Base-by-base conservation (phyloP, 2,888 invertebrate genomes). In the Oxyteleia sp. region DNA sequence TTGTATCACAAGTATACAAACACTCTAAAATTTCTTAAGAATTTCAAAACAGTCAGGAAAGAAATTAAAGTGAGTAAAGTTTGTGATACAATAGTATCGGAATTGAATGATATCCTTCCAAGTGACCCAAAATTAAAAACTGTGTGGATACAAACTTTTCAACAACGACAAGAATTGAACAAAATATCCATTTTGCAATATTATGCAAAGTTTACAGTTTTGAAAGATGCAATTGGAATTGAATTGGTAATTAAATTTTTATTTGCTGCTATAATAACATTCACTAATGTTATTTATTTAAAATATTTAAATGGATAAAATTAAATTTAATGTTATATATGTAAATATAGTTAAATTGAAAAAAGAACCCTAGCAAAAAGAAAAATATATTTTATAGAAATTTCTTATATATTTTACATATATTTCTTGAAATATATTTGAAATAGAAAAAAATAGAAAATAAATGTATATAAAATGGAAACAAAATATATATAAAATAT, bases 1-100 rank as follows among this genome's bases (percentile, higher is more conserved):
- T 8, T 68, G 26, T 68, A 68, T 29, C 5, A 55, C 11, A 68
- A 55, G 13, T 41, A 29, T 55, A n/a, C 41, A 16, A 68, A 68
- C 16, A 68, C 68, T 0, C 43, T 16, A 8, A 53, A 55, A 11
- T 55, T 55, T 41, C 26, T 68, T 2, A 66, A 68, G 29, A 23
- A 41, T 55, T 7, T 15, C 2, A 13, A 13, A 1, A 8, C 26
- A 1, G 8, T 7, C 1, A 16, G 13, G 5, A 18, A 43, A 26
- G 23, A 57, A 16, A 61, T n/a, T 8, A 4, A 32, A 8, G 1
- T 20, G 11, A 20, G 0, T 13, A 18, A 59, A 4, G 41, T 23
- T 26, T 11, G 11, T 1, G 16, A 45, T 47, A 13, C 35, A 16
- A 47, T 13, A n/a, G 23, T 51, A n/a, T 8, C 0, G 0, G 38